Base-by-base conservation (phyloP, 2,797 vertebrate species). In the Sus cebifrons region DNA sequence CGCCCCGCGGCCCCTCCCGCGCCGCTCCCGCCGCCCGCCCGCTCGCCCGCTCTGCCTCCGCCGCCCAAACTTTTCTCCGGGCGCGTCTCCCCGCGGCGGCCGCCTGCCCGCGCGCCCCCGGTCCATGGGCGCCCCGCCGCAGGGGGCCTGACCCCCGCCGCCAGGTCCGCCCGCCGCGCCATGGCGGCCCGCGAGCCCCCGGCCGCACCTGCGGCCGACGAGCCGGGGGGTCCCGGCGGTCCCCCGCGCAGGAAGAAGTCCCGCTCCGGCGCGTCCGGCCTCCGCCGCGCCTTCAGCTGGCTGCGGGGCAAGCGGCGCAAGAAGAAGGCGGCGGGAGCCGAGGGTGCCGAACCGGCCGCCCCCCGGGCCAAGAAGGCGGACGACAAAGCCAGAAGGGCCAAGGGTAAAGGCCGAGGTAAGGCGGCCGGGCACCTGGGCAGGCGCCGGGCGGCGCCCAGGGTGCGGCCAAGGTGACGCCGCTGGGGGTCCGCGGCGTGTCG, bases 211-310 rank as follows among this genome's bases (percentile, higher is more conserved):
- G 95, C 81, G 94, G 91, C 71, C 14, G 98, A 96, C 5, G 97
- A 97, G 89, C 89, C 96, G 8, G 94, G 96, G 89, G 92, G 89
- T n/a, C 95, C 97, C 1, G 96, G 96, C 2, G 85, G 94, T 8
- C 82, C 98, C 94, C 97, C 97, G 65, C 98, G 97, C 96, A 96
- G 96, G 96, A 99, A 99, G 95, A 99, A 98, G 98, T 99, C 98
- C 97, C 99, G 99, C 81, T 98, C 98, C 3, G 98, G 97, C 75
- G 99, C 99, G 44, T 96, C 97, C 32, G 86, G 97, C 87, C 96
- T 99, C 75, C 98, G 99, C 49, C 98, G 99, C 54, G 99, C 99
- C n/a, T 97, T 99, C 96, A 99, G 98, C 98, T 99, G 99, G 99
- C 97, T 99, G 21, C 99, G 99, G 97, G 98, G 99, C 58, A 99